phyloP scores from a whole-genome alignment of 2,888 invertebrate genomes.

The Ochlodes sylvanus region DNA sequence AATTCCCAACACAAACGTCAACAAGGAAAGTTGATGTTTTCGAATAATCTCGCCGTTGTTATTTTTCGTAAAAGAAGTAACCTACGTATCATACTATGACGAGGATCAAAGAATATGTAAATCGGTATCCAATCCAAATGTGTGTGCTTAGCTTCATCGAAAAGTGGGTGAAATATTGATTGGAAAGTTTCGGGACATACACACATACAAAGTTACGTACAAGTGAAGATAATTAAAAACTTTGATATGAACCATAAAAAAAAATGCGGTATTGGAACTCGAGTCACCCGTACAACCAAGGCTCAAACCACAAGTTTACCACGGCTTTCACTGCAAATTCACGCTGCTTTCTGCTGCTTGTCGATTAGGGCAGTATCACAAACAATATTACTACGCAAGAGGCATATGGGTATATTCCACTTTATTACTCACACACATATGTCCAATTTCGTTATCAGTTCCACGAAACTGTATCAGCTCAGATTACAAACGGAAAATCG shows the following conservation, averaged over 20 bases:
- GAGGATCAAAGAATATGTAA: not conserved
- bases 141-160: no score
- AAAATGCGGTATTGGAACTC: no score
- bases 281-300: no score
- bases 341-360: no score
- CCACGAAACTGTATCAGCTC: slow-evolving; percentile 30
- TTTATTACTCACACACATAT: slow-evolving; percentile 21
- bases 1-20: slow-evolving; percentile 7
- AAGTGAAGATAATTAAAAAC: no score
- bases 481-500: slow-evolving; percentile 35
- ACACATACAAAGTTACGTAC: no score
- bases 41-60: not conserved
- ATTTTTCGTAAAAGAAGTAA: slow-evolving; percentile 5
- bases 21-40: slow-evolving; percentile 3
- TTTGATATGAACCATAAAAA: no score
- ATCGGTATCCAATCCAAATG: no score
- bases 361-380: not conserved
- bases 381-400: not conserved
- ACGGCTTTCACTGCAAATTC: no score
- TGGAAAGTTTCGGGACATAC: no score
- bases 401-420: not conserved
- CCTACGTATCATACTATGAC: not conserved
- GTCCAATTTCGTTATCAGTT: slow-evolving; percentile 28
- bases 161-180: no score
- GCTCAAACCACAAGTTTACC: no score